phyloP scores from a whole-genome alignment of 2,888 invertebrate genomes.

The Imbricaverruca yamaguchii region DNA sequence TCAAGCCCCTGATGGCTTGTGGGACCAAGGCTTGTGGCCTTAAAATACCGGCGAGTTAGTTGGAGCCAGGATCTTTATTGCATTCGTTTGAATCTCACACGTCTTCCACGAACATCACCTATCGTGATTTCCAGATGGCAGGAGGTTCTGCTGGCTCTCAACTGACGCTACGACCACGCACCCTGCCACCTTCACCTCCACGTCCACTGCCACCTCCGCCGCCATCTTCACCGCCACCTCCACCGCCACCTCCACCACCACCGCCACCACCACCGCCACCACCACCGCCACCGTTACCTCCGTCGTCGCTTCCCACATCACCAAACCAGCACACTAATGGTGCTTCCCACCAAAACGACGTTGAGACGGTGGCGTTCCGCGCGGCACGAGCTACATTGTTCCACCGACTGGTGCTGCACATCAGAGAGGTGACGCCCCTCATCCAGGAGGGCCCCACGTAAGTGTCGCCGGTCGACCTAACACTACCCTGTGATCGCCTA shows the following conservation, averaged over 20 bases:
- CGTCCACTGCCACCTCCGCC: neutral
- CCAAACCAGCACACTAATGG: neutral
- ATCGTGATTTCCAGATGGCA: no score
- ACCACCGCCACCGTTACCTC: neutral
- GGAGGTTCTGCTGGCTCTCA: no score
- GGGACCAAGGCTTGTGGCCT: no score
- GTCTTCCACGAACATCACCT: no score
- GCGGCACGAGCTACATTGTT: neutral
- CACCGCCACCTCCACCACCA: neutral
- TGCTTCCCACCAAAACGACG: neutral
- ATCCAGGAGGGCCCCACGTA: slow-evolving; percentile 14
- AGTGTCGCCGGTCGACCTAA: neutral
- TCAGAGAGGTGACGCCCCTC: neutral
- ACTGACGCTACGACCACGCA: no score
- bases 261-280: neutral
- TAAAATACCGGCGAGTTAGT: no score
- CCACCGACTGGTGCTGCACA: neutral
- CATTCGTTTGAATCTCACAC: no score
- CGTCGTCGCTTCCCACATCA: neutral
- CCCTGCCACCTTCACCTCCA: neutral
- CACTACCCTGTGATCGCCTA: no score
- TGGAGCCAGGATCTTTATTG: no score
- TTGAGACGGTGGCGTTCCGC: neutral
- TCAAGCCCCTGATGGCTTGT: no score
- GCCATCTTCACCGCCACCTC: neutral